Evolutionary conservation across 2,113 vertebrate species (phyloP).

Genomic region (Callocephalon fimbriatum): DNA sequence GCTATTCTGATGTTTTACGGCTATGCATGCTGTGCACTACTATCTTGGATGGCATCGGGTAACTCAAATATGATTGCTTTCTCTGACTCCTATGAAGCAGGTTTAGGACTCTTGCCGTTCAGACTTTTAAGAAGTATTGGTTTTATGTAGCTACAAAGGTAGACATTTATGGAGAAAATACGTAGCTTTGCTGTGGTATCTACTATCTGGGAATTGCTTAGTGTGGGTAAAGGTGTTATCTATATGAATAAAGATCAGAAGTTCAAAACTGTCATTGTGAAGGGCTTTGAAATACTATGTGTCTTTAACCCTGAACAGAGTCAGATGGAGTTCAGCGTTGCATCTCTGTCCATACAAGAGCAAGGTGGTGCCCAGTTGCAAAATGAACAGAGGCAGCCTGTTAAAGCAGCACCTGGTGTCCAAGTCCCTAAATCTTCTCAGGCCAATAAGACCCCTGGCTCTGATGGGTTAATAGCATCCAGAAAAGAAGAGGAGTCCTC

Average conservation of each 20-base stretch:
- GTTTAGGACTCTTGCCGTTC: neutral
- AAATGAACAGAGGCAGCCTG: slow-evolving; percentile 76
- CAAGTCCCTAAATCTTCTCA: slow-evolving; percentile 78
- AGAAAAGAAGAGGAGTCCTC: slow-evolving; percentile 87
- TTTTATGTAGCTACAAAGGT: neutral
- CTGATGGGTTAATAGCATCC: slow-evolving; percentile 74
- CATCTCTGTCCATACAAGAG: slow-evolving; percentile 81
- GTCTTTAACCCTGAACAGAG: slow-evolving; percentile 78
- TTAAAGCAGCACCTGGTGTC: slow-evolving; percentile 66
- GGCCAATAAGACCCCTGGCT: slow-evolving; percentile 77
- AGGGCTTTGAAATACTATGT: slow-evolving; percentile 12
- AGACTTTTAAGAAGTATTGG: neutral
- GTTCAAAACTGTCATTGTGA: neutral
- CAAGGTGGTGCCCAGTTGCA: slow-evolving; percentile 58
- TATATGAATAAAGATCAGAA: neutral
- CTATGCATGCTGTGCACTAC: neutral
- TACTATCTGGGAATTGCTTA: neutral
- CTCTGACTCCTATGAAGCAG: neutral
- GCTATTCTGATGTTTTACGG: neutral
- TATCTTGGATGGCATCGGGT: neutral
- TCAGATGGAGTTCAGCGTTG: slow-evolving; percentile 93
- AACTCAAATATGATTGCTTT: neutral
- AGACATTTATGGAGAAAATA: neutral
- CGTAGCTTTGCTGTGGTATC: neutral
- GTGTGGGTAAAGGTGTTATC: neutral